These are phyloP conservation scores for Spea multiplicata DNA, from an alignment of 2,113 vertebrate genomes.

Conservation along the genomic window DNA sequence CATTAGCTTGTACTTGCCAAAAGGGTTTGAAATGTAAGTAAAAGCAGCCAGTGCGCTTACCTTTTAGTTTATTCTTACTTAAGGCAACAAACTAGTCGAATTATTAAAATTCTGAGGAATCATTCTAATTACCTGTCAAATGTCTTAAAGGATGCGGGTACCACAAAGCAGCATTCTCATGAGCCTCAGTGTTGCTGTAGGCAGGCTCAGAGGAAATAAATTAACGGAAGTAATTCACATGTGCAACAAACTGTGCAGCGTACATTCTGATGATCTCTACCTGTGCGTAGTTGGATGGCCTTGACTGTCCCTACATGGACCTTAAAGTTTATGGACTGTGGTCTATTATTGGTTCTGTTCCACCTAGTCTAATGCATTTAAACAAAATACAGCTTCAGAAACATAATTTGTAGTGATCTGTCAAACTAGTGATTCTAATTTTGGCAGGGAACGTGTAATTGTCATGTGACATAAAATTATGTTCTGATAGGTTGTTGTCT, in stretches of 20 bases:
- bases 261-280: too few relatives aligned
- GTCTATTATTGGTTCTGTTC: too few relatives aligned
- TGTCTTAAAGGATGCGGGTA: slow-evolving; percentile 1
- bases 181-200: neutral
- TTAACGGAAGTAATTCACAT: slow-evolving; percentile 8
- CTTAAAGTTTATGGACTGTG: too few relatives aligned
- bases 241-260: neutral
- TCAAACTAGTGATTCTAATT: too few relatives aligned
- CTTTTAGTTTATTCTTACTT: slow-evolving; percentile 42
- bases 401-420: too few relatives aligned
- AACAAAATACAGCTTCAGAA: too few relatives aligned
- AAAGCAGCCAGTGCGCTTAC: slow-evolving; percentile 15
- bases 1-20: slow-evolving; percentile 40
- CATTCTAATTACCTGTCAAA: slow-evolving; percentile 41
- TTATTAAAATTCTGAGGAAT: slow-evolving; percentile 25
- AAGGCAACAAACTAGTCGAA: slow-evolving; percentile 27
- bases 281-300: too few relatives aligned
- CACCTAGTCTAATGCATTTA: too few relatives aligned
- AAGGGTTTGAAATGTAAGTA: slow-evolving; percentile 36
- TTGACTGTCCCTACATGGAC: too few relatives aligned
- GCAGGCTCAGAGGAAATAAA: neutral
- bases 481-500: too few relatives aligned
- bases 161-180: neutral
- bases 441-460: too few relatives aligned
- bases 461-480: too few relatives aligned